Base-by-base conservation (phyloP, 2,113 vertebrate genomes). In the Neomonachus schauinslandi region DNA sequence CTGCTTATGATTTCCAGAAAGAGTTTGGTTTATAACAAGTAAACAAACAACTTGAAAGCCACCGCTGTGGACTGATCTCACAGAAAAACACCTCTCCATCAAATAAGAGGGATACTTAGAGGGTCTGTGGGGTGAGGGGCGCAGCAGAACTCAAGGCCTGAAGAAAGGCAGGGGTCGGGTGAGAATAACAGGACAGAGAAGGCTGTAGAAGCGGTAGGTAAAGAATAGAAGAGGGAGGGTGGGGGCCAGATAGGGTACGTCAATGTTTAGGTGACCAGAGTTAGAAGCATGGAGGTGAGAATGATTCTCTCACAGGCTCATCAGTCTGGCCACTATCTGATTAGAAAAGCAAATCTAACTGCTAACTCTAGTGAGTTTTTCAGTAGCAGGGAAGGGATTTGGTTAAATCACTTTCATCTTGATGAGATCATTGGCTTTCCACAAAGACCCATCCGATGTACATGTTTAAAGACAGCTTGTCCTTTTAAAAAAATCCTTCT, bases 391-490 rank as follows among this genome's bases (percentile, higher is more conserved):
- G 46, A 89, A 80, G 14, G 18, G 51, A 42, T 83, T 96, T 86
- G 55, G 22, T 88, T 74, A 92, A 61, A 69, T 67, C 53, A 36
- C 72, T 94, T 95, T 95, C 26, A 96, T 89, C 65, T 95, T 57
- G 36, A 94, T 87, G 76, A 89, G 53, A 33, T 72, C 4, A 24
- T 71, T 89, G 89, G 67, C 53, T 97, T 94, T 96, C 61, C 74
- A 84, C 67, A 93, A 92, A 95, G 79, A 63, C 42, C 33, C 28
- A 36, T 36, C 65, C 19, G 81, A 31, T 94, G 49, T 82, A 92
- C 77, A 57, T 63, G 53, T 67, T 89, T 94, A 89, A 92, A 96
- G 94, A 89, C 39, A 96, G 61, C 18, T 74, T 91, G 28, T 95
- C 51, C 72, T 94, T 96, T 90, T 15, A 28, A 93, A 93, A 93